These are phyloP conservation scores for Aspidapion aeneum DNA, from an alignment of 2,888 invertebrate genomes.

Conservation along the genomic window DNA sequence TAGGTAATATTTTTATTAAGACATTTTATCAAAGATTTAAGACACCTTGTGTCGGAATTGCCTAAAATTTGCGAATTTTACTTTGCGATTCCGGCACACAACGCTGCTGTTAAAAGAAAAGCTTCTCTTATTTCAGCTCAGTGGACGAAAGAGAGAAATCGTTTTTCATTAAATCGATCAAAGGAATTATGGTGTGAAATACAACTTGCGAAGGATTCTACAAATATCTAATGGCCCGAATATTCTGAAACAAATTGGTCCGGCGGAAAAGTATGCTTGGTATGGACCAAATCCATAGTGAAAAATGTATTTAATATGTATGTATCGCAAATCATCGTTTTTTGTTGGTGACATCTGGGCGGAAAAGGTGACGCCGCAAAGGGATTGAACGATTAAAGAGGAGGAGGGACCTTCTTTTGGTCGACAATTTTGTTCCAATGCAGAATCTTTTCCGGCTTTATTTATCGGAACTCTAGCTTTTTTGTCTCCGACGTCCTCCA, in stretches of 20 bases:
- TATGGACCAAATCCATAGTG: too few species aligned
- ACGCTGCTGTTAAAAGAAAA: not conserved
- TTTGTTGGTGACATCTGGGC: too few species aligned
- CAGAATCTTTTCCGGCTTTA: too few species aligned
- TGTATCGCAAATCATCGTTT: too few species aligned
- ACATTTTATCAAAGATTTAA: not conserved
- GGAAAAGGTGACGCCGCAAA: too few species aligned
- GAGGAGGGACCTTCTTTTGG: too few species aligned
- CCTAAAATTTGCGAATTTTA: not conserved
- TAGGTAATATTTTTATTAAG: not conserved
- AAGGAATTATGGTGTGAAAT: not conserved
- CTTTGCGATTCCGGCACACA: conserved; percentile 1
- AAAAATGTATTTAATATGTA: too few species aligned
- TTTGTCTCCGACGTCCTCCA: too few species aligned
- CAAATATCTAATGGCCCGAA: not conserved
- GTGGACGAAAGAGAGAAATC: conserved; percentile 1
- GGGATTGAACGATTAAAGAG: too few species aligned
- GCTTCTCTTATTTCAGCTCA: not conserved
- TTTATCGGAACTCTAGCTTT: too few species aligned
- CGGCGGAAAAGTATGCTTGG: not conserved
- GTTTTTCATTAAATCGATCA: not conserved
- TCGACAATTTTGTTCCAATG: too few species aligned
- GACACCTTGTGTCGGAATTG: not conserved
- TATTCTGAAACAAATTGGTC: not conserved
- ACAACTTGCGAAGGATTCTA: not conserved